phyloP scores from a whole-genome alignment of 2,113 vertebrate genomes.

The Triplophysa dalaica region DNA sequence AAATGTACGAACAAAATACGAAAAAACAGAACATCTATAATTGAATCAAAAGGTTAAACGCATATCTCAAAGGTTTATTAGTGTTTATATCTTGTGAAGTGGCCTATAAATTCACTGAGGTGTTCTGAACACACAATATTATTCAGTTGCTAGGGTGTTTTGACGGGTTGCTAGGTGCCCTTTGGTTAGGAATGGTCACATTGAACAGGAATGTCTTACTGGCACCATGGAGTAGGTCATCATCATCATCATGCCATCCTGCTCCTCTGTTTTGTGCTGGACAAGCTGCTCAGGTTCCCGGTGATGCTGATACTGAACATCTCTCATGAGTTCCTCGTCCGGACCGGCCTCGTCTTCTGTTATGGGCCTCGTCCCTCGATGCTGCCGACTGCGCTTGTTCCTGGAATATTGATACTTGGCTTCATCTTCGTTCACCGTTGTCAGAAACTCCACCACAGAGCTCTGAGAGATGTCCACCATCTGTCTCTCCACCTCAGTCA shows the following conservation, averaged over 20 bases:
- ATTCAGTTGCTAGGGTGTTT: too few species aligned
- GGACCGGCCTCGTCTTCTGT: conserved; percentile 41
- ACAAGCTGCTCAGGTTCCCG: conserved; percentile 56
- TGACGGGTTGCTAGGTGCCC: too few species aligned
- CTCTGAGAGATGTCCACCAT: conserved; percentile 70
- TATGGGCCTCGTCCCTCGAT: conserved; percentile 48
- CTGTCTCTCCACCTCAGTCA: conserved; percentile 70
- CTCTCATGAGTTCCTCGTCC: conserved; percentile 15
- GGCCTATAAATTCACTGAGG: too few species aligned
- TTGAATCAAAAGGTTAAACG: too few species aligned
- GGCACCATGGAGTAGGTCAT: conserved; percentile 95
- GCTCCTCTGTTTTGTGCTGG: conserved; percentile 71
- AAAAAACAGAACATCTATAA: too few species aligned
- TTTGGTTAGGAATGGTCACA: too few species aligned
- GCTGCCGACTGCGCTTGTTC: conserved; percentile 81
- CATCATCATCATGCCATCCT: conserved; percentile 86
- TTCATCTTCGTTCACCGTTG: conserved; percentile 58
- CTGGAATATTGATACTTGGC: conserved; percentile 68
- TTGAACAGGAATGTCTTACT: conserved; percentile 71
- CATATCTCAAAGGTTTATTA: too few species aligned
- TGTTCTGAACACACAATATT: too few species aligned
- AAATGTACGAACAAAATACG: too few species aligned
- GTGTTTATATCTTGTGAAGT: too few species aligned
- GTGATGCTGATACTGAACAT: conserved; percentile 11
- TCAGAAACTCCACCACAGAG: conserved; percentile 74